phyloP scores from a whole-genome alignment of 64 coral and sea anemone species.

The Actinia tenebrosa region DNA sequence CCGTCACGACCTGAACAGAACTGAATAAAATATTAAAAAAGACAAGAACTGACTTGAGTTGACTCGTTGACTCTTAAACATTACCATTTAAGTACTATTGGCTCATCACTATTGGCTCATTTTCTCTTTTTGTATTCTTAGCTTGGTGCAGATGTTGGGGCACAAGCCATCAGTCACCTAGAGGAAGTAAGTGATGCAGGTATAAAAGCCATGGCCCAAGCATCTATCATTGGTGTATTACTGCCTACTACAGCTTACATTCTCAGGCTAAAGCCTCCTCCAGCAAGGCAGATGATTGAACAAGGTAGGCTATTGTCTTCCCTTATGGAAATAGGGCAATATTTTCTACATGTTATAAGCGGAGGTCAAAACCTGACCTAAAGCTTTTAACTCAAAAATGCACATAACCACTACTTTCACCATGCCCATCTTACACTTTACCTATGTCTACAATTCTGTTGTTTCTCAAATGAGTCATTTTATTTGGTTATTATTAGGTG shows the following conservation, averaged over 20 bases:
- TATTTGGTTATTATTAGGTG: constrained; percentile 43
- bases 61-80: too few relatives aligned
- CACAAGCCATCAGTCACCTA: constrained; percentile 83
- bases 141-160: constrained; percentile 79
- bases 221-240: constrained; percentile 78
- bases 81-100: too few relatives aligned
- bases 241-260: constrained; percentile 97
- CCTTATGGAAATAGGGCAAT: too few relatives aligned
- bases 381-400: too few relatives aligned
- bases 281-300: constrained; percentile 88
- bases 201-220: constrained; percentile 76
- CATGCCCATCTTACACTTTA: too few relatives aligned
- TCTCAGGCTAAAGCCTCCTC: constrained; percentile 72
- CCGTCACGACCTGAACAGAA: too few relatives aligned
- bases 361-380: too few relatives aligned
- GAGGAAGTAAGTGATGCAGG: constrained; percentile 91
- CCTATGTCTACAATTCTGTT: background rate
- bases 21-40: too few relatives aligned
- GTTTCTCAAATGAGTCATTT: background rate
- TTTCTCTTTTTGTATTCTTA: background rate
- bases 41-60: too few relatives aligned
- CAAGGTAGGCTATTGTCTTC: constrained; percentile 45
- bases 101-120: too few relatives aligned
- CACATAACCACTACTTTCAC: too few relatives aligned
- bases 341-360: too few relatives aligned